Evolutionary conservation across 2,797 vertebrate genomes (phyloP).

Genomic region (Pseudocheirus occidentalis): DNA sequence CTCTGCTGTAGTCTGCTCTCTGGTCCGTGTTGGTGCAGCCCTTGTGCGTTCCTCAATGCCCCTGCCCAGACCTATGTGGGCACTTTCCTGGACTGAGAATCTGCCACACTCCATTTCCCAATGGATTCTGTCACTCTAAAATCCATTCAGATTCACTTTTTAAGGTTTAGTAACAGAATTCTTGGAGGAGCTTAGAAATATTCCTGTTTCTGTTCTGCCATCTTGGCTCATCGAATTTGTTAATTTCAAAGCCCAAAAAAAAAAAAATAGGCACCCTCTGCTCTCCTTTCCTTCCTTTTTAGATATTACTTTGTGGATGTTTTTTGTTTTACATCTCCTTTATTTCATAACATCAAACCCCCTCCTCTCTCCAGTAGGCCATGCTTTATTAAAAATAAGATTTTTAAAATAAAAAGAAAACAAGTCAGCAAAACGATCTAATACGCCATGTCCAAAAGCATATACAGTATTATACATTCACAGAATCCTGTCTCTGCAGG

Average conservation of each 20-base stretch:
- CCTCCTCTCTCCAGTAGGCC: background rate
- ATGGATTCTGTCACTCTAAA: too few relatives aligned
- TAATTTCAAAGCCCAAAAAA: background rate
- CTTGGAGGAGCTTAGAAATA: too few relatives aligned
- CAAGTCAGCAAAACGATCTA: background rate
- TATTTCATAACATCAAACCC: background rate
- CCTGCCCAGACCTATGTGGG: too few relatives aligned
- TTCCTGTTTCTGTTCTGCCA: too few relatives aligned
- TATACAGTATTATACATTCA: background rate
- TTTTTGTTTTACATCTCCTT: background rate
- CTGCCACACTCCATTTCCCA: too few relatives aligned
- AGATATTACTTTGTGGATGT: background rate
- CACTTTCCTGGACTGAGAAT: too few relatives aligned
- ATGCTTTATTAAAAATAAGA: background rate
- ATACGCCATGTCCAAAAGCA: background rate
- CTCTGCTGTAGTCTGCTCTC: too few relatives aligned
- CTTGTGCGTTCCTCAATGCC: too few relatives aligned
- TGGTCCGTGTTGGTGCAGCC: too few relatives aligned
- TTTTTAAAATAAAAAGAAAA: background rate
- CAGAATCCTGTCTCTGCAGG: background rate
- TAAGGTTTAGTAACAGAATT: too few relatives aligned
- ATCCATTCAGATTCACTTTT: too few relatives aligned
- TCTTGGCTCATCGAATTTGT: too few relatives aligned
- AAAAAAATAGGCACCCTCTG: background rate
- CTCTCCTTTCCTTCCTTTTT: background rate